Conservation (phyloP, 2,113 vertebrate genomes). For the Sturnira hondurensis region DNA sequence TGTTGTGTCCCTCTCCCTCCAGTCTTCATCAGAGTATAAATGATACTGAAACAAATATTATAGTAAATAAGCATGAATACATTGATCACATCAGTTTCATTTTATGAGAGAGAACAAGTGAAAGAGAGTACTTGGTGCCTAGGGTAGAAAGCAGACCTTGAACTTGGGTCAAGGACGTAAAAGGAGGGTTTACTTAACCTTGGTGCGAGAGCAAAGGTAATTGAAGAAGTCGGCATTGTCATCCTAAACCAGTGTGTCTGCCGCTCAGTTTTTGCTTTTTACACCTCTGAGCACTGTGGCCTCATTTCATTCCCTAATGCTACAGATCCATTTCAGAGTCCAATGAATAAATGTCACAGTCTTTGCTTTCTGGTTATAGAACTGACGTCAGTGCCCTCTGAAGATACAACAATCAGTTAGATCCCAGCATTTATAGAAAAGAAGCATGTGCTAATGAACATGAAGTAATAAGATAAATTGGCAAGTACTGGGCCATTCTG, state of each 20-base stretch:
- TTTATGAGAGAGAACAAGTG: neutral
- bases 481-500: constrained; percentile 36
- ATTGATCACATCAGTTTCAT: constrained; percentile 37
- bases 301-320: constrained; percentile 54
- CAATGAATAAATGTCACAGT: constrained; percentile 72
- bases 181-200: constrained; percentile 5
- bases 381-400: constrained; percentile 43
- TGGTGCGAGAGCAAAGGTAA: neutral
- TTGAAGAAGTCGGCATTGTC: neutral
- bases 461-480: constrained; percentile 71
- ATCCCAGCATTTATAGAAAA: constrained; percentile 51
- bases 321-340: constrained; percentile 64
- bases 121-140: neutral
- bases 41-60: constrained; percentile 58
- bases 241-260: constrained; percentile 5
- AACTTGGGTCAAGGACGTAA: neutral
- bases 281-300: constrained; percentile 16
- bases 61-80: constrained; percentile 42
- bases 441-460: constrained; percentile 69
- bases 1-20: neutral
- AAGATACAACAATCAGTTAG: constrained; percentile 63
- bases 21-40: constrained; percentile 51
- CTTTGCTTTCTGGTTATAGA: constrained; percentile 57
- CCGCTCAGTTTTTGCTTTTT: constrained; percentile 36
- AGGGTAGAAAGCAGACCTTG: neutral